phyloP scores from a whole-genome alignment of 2,113 vertebrate genomes.

The Oreochromis niloticus region DNA sequence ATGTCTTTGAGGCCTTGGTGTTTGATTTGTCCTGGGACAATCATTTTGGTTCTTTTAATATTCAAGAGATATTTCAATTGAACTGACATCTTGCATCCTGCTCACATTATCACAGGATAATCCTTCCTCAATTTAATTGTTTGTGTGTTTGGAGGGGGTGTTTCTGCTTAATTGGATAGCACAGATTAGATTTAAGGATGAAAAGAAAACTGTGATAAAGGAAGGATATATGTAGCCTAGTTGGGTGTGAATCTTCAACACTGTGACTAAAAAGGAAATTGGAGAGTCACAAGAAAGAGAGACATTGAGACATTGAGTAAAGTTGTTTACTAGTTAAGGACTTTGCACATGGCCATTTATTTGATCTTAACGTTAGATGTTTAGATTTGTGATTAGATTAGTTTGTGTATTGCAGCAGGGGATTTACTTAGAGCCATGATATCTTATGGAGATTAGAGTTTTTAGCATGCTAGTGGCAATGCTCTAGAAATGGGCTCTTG shows the following conservation, averaged over 20 bases:
- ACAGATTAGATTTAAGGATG: background rate
- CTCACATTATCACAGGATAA: background rate
- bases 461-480: background rate
- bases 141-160: background rate
- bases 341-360: background rate
- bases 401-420: background rate
- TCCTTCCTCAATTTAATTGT: background rate
- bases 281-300: background rate
- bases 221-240: background rate
- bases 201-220: background rate
- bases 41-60: slow-evolving; percentile 6
- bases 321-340: background rate
- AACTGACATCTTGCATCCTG: background rate
- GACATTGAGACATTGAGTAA: background rate
- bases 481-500: background rate
- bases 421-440: background rate
- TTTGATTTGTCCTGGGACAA: background rate
- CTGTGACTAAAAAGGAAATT: background rate
- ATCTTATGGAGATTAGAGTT: background rate
- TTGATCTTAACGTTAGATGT: background rate
- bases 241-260: background rate
- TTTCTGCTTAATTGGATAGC: slow-evolving; percentile 4
- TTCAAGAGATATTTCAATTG: background rate
- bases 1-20: background rate
- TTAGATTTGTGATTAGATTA: background rate